Conservation (phyloP, 2,797 vertebrate species). For the Cynopterus sphinx region DNA sequence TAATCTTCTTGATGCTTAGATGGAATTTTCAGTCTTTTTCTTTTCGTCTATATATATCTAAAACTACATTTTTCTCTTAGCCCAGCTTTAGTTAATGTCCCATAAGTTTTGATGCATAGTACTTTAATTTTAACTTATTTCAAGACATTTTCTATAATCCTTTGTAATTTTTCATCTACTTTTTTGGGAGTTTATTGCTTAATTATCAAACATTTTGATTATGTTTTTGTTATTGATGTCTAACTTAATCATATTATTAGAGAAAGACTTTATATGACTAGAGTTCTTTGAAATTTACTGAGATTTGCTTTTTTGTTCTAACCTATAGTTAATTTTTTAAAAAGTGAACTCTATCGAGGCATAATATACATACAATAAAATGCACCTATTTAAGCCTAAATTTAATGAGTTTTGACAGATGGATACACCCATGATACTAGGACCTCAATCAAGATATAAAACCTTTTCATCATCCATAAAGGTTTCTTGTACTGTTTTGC, state of each 20-base stretch:
- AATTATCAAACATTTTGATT: neutral
- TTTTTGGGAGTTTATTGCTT: neutral
- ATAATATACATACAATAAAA: neutral
- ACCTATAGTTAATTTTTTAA: neutral
- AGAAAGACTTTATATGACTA: neutral
- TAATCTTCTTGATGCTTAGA: neutral
- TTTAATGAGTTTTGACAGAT: neutral
- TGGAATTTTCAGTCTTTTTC: neutral
- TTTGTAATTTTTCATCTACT: neutral
- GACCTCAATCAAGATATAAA: neutral
- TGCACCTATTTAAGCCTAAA: neutral
- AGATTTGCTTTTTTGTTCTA: neutral
- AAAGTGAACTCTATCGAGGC: neutral
- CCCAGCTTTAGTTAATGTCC: neutral
- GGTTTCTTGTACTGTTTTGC: neutral
- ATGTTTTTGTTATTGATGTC: neutral
- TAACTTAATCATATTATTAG: neutral
- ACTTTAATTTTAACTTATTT: slow-evolving; percentile 11
- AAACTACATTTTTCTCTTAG: neutral
- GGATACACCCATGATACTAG: neutral
- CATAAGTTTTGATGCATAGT: neutral
- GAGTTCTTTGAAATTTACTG: neutral
- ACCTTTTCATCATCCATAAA: neutral
- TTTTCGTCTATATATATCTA: neutral
- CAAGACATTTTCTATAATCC: neutral